Conservation (phyloP, 37 sponge, comb jelly and placozoan species). For the Beroe ovata region DNA sequence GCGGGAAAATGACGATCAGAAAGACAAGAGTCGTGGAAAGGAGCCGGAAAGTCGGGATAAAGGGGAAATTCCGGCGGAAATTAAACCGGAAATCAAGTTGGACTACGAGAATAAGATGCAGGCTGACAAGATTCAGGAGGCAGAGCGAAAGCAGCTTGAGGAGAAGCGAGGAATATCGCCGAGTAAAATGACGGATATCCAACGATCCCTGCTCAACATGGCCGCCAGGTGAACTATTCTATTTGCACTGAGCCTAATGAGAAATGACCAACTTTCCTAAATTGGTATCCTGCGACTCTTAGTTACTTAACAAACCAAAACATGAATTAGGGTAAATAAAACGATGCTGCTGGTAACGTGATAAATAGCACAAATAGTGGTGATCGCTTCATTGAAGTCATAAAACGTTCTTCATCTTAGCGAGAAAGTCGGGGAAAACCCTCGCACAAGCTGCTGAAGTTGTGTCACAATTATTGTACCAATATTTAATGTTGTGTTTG, state of each 20-base stretch:
- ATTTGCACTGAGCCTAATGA: too few species aligned
- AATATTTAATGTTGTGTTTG: not conserved
- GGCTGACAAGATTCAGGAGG: not conserved
- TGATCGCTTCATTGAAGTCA: too few species aligned
- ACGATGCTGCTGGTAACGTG: too few species aligned
- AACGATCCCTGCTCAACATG: not conserved
- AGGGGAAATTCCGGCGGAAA: not conserved
- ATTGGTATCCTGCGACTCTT: too few species aligned
- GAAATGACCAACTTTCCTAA: too few species aligned
- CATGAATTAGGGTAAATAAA: too few species aligned
- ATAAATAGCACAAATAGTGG: too few species aligned
- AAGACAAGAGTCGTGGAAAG: not conserved
- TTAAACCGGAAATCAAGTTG: not conserved
- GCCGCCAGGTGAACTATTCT: not conserved
- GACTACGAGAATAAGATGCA: not conserved
- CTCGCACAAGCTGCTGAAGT: too few species aligned
- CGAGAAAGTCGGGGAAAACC: too few species aligned
- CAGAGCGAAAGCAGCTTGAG: not conserved
- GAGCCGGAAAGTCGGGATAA: not conserved
- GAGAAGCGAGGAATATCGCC: not conserved
- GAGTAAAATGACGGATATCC: conserved; percentile 13
- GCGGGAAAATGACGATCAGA: not conserved
- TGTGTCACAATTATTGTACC: not conserved
- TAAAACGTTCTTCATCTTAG: too few species aligned
- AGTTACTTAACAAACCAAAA: too few species aligned